Evolutionary conservation across 2,797 vertebrate genomes (phyloP), one percentile per base, ranked within the genome.

Genomic region (Hephaestus fuliginosus): DNA sequence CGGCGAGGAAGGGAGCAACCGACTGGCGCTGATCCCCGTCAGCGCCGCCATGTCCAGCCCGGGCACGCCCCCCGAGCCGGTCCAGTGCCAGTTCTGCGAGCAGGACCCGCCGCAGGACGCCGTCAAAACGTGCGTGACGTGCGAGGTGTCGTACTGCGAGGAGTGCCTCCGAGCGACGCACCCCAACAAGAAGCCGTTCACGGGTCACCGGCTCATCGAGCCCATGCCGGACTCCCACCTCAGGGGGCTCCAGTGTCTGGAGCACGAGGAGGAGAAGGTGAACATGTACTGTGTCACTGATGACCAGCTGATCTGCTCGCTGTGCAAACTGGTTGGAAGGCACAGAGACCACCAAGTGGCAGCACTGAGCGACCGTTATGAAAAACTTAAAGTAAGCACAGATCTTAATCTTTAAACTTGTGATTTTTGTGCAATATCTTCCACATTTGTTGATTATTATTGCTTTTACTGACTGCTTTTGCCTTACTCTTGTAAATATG

Each of bases 241-340:
- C 76, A 95, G 97, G 18, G 97, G 97, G 78, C 95, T 98, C 86
- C 97, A 98, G 96, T 98, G 97, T 88, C 94, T 97, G 92, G 97
- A 98, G 91, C 97, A 98, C 0, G 97, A 98, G 86, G 97, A 98
- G 0, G 97, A 98, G 94, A 98, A 97, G 94, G 97, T 98, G 83
- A 98, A 98, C 93, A 98, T 99, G 97, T 98, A 98, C 95, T 99
- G 97, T 22, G 97, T 98, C 87, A 97, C 95, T 0, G 97, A 99
- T 2, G 97, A 99, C 83, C 97, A 98, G 94, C 94, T 99, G 74
- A 98, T 99, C 88, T 99, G 97, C 95, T 97, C 97, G 70, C 96
- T 99, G 93, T 99, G 97, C 95, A 99, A 99, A 86, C 95, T 99
- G 95, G 97, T 98, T 0, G 97, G 97, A 64, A 90, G 97, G 82